phyloP scores from a whole-genome alignment of 1,140 invertebrate genomes.

The Drosophila pachea region DNA sequence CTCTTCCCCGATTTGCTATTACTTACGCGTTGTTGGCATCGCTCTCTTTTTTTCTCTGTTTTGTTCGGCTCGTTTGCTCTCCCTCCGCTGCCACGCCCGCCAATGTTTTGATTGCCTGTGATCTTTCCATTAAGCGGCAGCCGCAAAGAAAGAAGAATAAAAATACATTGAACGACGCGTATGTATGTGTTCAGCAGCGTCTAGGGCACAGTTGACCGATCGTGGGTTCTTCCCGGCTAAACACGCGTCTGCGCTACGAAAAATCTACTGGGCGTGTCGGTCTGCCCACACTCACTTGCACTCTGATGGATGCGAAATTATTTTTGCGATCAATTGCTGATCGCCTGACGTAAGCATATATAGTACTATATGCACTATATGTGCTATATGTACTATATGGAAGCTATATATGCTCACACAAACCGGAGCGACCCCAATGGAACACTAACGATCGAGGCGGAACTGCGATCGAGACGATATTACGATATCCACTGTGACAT shows the following conservation, averaged over 20 bases:
- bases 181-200: conserved; percentile 4
- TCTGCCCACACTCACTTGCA: neutral
- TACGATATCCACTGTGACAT: neutral
- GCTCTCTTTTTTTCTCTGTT: conserved; percentile 15
- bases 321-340: neutral
- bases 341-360: no score
- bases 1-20: conserved; percentile 31
- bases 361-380: no score
- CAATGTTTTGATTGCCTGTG: conserved; percentile 41
- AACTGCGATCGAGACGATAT: neutral
- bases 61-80: conserved; percentile 6
- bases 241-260: conserved; percentile 14
- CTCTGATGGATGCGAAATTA: neutral
- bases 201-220: conserved; percentile 14
- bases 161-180: conserved; percentile 11
- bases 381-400: no score
- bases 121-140: conserved; percentile 79
- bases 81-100: conserved; percentile 6
- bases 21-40: conserved; percentile 2
- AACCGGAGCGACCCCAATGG: no score
- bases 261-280: neutral
- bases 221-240: conserved; percentile 33
- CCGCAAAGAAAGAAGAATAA: conserved; percentile 11
- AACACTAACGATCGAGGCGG: neutral
- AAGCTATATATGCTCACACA: no score